Conservation (phyloP, 1,140 invertebrate genomes). For the Drosophila asahinai region DNA sequence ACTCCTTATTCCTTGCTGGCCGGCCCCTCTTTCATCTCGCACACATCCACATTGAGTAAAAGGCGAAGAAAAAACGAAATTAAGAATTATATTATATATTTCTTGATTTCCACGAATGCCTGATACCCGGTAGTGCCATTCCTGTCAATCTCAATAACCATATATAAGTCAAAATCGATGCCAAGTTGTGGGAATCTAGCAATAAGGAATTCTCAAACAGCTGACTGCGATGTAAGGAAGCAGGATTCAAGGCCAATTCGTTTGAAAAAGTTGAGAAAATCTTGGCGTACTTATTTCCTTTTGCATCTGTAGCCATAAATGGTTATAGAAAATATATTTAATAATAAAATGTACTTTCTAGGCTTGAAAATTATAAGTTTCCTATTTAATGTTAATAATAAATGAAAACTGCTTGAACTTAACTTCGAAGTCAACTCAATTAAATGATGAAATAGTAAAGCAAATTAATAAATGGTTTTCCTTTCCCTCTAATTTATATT, state of each 20-base stretch:
- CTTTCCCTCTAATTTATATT: too few relatives aligned
- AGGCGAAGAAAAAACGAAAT: constrained; percentile 19
- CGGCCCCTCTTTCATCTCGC: constrained; percentile 30
- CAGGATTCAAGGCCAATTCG: too few relatives aligned
- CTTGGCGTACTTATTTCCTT: background rate
- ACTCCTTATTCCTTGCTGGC: constrained; percentile 6
- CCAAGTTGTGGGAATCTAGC: too few relatives aligned
- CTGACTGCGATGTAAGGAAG: background rate
- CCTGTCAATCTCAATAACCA: constrained; percentile 26
- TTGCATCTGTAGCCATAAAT: background rate
- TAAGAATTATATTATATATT: constrained; percentile 39
- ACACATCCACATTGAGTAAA: constrained; percentile 34
- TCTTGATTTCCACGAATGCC: constrained; percentile 30
- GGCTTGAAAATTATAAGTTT: background rate
- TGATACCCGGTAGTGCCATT: constrained; percentile 25
- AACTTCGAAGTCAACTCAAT: too few relatives aligned
- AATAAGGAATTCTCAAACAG: background rate
- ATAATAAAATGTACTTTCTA: background rate
- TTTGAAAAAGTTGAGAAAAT: background rate
- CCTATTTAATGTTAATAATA: background rate
- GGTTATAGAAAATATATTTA: background rate
- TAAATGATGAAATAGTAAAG: too few relatives aligned
- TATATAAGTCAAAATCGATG: constrained; percentile 22
- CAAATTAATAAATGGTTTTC: too few relatives aligned
- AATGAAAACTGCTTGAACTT: too few relatives aligned